phyloP scores from a whole-genome alignment of 2,113 vertebrate species.

The Chelonoidis abingdonii region DNA sequence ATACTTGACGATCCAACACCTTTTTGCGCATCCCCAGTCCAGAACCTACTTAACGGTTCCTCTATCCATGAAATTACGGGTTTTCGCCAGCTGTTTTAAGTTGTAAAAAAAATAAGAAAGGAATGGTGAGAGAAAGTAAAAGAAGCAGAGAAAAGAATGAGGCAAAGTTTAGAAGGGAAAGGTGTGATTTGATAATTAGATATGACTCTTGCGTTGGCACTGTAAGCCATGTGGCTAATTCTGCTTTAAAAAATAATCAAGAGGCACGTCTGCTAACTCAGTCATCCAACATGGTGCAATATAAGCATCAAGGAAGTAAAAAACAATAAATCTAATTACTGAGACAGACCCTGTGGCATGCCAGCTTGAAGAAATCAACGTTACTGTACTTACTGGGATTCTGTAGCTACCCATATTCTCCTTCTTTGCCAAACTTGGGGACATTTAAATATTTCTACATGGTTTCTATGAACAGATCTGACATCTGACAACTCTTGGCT shows the following conservation, averaged over 20 bases:
- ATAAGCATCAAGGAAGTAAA: slow-evolving; percentile 21
- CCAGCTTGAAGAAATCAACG: background rate
- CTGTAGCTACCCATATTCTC: background rate
- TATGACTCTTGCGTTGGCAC: background rate
- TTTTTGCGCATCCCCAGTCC: background rate
- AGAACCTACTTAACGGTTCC: too few relatives aligned
- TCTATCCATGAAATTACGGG: background rate
- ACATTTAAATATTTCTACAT: background rate
- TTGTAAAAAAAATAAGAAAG: background rate
- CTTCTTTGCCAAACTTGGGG: background rate
- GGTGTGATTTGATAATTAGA: background rate
- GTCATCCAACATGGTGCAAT: background rate
- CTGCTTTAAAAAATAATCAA: background rate
- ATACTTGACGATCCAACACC: too few relatives aligned
- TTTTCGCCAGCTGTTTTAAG: background rate
- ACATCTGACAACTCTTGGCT: background rate
- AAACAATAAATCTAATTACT: slow-evolving; percentile 36
- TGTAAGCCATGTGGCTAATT: background rate
- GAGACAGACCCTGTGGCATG: slow-evolving; percentile 15
- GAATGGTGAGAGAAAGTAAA: background rate
- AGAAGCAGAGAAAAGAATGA: background rate
- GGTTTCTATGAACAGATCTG: background rate
- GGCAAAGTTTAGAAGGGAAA: background rate
- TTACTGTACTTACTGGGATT: background rate
- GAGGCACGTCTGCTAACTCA: background rate